phyloP scores from a whole-genome alignment of 2,888 invertebrate species.

The Teleogryllus oceanicus region DNA sequence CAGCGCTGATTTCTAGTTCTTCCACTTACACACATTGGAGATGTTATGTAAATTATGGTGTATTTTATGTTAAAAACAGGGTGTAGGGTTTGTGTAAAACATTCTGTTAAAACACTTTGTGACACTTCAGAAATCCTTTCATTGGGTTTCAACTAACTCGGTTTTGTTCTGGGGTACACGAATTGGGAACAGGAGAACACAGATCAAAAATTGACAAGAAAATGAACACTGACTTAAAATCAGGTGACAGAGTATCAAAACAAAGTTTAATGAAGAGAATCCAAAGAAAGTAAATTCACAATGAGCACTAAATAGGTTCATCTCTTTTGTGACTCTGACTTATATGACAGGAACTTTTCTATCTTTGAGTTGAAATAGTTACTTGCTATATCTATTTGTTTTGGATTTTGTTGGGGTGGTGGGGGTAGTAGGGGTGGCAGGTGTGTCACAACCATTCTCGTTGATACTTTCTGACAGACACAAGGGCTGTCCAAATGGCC shows the following conservation, averaged over 20 bases:
- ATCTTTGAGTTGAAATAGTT: background rate
- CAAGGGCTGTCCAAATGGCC: slow-evolving; percentile 77
- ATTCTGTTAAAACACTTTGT: slow-evolving; percentile 11
- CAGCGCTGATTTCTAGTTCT: background rate
- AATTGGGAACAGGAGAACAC: background rate
- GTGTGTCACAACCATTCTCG: slow-evolving; percentile 40
- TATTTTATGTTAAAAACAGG: background rate
- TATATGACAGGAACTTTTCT: background rate
- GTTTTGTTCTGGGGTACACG: background rate
- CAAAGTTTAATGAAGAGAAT: background rate
- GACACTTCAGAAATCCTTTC: background rate
- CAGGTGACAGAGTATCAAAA: background rate
- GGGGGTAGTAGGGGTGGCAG: background rate
- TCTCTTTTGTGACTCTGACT: background rate
- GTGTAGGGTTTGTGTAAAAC: background rate
- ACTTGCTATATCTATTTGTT: slow-evolving; percentile 34
- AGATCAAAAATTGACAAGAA: background rate
- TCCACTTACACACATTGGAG: background rate
- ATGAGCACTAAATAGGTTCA: slow-evolving; percentile 19
- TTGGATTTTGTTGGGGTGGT: slow-evolving; percentile 26
- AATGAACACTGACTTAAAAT: background rate
- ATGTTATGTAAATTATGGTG: background rate
- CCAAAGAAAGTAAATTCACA: background rate
- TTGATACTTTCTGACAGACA: slow-evolving; percentile 51
- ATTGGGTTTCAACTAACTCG: background rate